phyloP scores from a whole-genome alignment of 2,113 vertebrate genomes.

The Saguinus imperator region DNA sequence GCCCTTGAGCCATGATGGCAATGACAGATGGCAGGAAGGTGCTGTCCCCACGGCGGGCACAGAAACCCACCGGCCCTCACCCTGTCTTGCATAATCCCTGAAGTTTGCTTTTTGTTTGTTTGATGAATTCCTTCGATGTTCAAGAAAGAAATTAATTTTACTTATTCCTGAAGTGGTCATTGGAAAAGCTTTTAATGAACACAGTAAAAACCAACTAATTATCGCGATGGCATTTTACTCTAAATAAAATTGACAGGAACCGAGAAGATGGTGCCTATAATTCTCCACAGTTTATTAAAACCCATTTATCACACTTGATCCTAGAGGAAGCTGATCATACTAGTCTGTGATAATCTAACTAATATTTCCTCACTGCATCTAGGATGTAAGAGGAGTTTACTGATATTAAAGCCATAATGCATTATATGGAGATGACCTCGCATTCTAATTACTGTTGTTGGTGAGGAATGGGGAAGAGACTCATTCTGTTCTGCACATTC shows the following conservation, averaged over 20 bases:
- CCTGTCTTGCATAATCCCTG: rapidly evolving
- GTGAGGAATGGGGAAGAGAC: constrained; percentile 60
- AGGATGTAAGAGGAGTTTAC: constrained; percentile 86
- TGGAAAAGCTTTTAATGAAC: constrained; percentile 89
- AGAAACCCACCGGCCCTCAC: rapidly evolving
- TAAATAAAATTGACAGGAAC: constrained; percentile 95
- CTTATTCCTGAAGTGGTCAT: constrained; percentile 83
- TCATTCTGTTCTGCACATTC: constrained; percentile 45
- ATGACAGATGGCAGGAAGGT: rapidly evolving
- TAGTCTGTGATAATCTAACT: constrained; percentile 87
- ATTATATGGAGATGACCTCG: constrained; percentile 82
- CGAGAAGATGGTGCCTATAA: constrained; percentile 86
- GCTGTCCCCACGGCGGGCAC: rapidly evolving
- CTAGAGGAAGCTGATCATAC: constrained; percentile 85
- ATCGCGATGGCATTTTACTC: constrained; percentile 88
- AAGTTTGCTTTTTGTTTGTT: constrained; percentile 77
- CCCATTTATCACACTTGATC: constrained; percentile 83
- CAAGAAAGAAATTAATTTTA: constrained; percentile 85
- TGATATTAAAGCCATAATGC: constrained; percentile 87
- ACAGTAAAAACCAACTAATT: constrained; percentile 89
- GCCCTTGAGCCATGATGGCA: rapidly evolving
- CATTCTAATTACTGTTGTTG: constrained; percentile 82
- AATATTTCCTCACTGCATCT: constrained; percentile 86
- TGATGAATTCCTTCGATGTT: constrained; percentile 75
- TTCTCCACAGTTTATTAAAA: constrained; percentile 92